Conservation (phyloP, 1,140 invertebrate species). For the Tetramorium simillimum region DNA sequence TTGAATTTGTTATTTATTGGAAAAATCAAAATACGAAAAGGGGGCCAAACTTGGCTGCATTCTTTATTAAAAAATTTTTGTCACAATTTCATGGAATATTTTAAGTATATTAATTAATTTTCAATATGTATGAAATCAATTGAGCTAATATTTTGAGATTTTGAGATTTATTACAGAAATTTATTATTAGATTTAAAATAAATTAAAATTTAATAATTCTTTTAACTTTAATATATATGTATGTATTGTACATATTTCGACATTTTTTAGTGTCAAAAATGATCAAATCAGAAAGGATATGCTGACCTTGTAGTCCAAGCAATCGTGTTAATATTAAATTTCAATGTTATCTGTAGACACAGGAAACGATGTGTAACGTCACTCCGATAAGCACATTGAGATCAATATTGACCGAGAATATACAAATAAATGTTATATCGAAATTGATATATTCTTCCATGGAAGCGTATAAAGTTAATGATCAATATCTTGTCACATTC, state of each 20-base stretch:
- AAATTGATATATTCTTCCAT: not conserved
- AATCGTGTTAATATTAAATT: conserved; percentile 28
- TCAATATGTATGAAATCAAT: not conserved
- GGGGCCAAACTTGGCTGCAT: no score
- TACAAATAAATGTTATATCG: not conserved
- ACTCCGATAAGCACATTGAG: not conserved
- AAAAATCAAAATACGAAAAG: no score
- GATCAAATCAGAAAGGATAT: not conserved
- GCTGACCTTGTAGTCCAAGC: not conserved
- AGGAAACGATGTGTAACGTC: conserved; percentile 9
- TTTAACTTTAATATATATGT: not conserved
- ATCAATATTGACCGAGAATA: not conserved
- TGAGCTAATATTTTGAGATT: not conserved
- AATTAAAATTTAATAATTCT: not conserved
- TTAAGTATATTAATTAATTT: not conserved
- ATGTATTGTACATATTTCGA: not conserved
- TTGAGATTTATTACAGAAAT: no score
- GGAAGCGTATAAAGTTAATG: not conserved
- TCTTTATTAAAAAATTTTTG: not conserved
- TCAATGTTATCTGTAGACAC: not conserved
- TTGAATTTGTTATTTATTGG: no score
- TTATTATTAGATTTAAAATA: not conserved
- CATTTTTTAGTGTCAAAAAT: not conserved
- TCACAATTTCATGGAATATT: not conserved
- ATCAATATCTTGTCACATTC: not conserved